Evolutionary conservation across 2,113 vertebrate species (phyloP).

Genomic region (Excalfactoria chinensis): DNA sequence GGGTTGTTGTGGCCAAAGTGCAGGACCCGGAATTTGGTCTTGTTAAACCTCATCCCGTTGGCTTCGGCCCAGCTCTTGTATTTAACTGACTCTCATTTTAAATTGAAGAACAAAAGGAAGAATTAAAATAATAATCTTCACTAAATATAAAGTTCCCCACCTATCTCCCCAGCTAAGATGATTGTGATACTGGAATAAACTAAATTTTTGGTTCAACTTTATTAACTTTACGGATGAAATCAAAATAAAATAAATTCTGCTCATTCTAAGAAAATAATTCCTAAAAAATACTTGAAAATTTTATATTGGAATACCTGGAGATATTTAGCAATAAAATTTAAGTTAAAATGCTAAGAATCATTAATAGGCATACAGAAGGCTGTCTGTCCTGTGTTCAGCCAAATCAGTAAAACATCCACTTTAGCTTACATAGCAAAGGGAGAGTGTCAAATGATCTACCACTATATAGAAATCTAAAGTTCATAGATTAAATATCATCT

Average conservation of each 20-base stretch:
- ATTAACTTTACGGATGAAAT: not conserved
- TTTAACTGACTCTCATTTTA: not conserved
- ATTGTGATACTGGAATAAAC: not conserved
- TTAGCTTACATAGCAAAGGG: not conserved
- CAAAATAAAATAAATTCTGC: not conserved
- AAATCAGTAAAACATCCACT: not conserved
- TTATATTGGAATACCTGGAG: not conserved
- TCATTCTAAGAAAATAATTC: not conserved
- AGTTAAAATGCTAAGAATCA: not conserved
- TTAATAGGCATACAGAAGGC: not conserved
- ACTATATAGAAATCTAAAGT: not conserved
- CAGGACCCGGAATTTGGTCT: no score
- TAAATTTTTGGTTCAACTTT: not conserved
- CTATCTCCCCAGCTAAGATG: no score
- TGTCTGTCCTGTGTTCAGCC: not conserved
- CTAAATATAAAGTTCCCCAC: not conserved
- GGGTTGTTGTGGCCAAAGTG: no score
- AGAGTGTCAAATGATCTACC: not conserved
- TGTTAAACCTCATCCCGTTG: no score
- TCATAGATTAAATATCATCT: not conserved
- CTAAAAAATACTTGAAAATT: not conserved
- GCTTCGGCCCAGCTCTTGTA: no score
- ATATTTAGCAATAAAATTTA: not conserved
- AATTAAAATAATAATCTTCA: not conserved
- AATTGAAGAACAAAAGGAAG: not conserved